These are phyloP conservation scores for Anagyrus pseudococci DNA, from an alignment of 2,888 invertebrate genomes.

Conservation along the genomic window DNA sequence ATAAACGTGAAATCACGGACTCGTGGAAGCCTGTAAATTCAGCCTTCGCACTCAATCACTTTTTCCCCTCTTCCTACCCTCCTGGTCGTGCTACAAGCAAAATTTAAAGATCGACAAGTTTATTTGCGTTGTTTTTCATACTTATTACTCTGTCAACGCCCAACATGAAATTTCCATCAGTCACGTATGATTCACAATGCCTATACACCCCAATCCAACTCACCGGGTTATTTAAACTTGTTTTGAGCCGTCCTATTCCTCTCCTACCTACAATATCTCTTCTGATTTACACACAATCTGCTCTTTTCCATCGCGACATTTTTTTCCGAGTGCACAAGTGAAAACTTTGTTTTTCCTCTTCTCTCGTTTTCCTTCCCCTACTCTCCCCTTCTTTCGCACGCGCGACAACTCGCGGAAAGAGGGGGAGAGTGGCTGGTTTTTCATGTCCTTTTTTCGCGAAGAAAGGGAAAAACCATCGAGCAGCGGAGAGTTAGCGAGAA, in stretches of 20 bases:
- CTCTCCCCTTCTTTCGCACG: constrained; percentile 19
- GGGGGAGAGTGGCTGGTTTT: constrained; percentile 30
- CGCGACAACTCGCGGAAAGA: constrained; percentile 14
- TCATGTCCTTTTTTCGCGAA: constrained; percentile 13
- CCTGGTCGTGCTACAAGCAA: background rate
- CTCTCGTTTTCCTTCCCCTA: constrained; percentile 36
- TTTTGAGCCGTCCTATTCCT: too few relatives aligned
- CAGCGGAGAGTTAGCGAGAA: constrained; percentile 30
- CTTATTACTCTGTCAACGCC: too few relatives aligned
- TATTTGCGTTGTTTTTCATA: too few relatives aligned
- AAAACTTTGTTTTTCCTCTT: constrained; percentile 34
- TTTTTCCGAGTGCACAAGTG: constrained; percentile 1
- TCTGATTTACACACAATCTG: too few relatives aligned
- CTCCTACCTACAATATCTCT: too few relatives aligned
- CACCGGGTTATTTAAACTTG: too few relatives aligned
- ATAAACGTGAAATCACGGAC: constrained; percentile 21
- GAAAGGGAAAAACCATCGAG: constrained; percentile 21
- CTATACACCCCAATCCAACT: too few relatives aligned
- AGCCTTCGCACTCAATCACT: constrained; percentile 28
- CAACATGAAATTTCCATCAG: too few relatives aligned
- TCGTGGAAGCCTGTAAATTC: constrained; percentile 34
- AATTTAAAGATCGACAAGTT: too few relatives aligned
- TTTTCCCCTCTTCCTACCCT: constrained; percentile 8
- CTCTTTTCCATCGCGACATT: constrained; percentile 9
- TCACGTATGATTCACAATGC: too few relatives aligned